Evolutionary conservation across 2,113 vertebrate species (phyloP).

Genomic region (Craseonycteris thonglongyai): DNA sequence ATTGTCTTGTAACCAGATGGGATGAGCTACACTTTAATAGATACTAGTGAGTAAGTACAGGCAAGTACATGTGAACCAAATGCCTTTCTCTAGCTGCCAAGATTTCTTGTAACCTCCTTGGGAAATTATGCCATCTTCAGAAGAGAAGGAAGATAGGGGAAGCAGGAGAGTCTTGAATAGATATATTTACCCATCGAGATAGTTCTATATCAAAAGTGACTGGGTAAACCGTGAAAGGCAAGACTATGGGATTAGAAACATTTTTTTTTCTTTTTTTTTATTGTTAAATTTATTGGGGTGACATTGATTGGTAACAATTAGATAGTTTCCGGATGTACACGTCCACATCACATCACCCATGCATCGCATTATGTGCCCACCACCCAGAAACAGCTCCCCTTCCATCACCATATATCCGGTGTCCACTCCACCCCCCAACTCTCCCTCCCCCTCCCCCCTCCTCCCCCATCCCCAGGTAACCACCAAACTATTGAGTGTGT

Average conservation of each 20-base stretch:
- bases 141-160: neutral
- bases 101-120: neutral
- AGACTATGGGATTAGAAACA: neutral
- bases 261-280: too few relatives aligned
- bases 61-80: neutral
- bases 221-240: neutral
- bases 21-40: neutral
- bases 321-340: too few relatives aligned
- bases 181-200: neutral
- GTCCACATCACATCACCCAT: too few relatives aligned
- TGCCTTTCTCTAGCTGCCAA: neutral
- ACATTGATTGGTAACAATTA: too few relatives aligned
- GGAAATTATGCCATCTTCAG: neutral
- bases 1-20: neutral
- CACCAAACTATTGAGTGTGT: too few relatives aligned
- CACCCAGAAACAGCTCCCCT: too few relatives aligned
- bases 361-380: too few relatives aligned
- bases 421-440: too few relatives aligned
- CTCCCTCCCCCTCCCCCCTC: too few relatives aligned
- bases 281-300: too few relatives aligned
- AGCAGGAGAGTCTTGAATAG: neutral
- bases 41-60: neutral
- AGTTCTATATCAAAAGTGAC: neutral
- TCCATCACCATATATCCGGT: too few relatives aligned
- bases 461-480: too few relatives aligned